phyloP scores from a whole-genome alignment of 2,888 invertebrate species.

The Priocnemis perturbator region DNA sequence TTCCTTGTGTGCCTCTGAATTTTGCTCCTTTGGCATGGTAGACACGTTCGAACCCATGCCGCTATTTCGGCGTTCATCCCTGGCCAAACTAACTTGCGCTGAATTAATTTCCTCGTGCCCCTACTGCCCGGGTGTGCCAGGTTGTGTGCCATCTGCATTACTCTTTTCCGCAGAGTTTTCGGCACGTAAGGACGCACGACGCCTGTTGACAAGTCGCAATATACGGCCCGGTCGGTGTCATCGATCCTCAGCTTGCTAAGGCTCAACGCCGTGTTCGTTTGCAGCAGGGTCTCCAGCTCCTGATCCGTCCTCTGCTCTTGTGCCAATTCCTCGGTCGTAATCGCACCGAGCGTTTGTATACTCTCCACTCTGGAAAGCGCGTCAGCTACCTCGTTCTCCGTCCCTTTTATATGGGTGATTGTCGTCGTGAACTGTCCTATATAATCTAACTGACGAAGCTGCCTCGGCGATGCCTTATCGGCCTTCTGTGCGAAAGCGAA shows the following conservation, averaged over 20 bases:
- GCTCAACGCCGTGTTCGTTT: neutral
- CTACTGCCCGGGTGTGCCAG: neutral
- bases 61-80: constrained; percentile 39
- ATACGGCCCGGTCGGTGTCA: too few species aligned
- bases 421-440: neutral
- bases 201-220: neutral
- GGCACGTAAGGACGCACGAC: constrained; percentile 37
- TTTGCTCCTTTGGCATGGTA: constrained; percentile 67
- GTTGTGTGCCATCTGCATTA: constrained; percentile 15
- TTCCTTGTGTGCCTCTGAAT: constrained; percentile 60
- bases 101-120: neutral
- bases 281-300: constrained; percentile 3
- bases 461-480: constrained; percentile 38
- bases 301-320: constrained; percentile 1
- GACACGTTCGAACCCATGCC: constrained; percentile 62
- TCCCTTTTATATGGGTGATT: neutral
- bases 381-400: neutral
- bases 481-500: constrained; percentile 37
- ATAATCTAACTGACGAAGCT: neutral
- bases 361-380: neutral
- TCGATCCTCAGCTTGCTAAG: neutral
- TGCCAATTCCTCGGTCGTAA: neutral
- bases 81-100: constrained; percentile 28
- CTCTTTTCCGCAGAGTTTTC: constrained; percentile 21
- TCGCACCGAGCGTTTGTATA: neutral